Conservation (phyloP, 2,888 invertebrate species). For the Drosophila dives region DNA sequence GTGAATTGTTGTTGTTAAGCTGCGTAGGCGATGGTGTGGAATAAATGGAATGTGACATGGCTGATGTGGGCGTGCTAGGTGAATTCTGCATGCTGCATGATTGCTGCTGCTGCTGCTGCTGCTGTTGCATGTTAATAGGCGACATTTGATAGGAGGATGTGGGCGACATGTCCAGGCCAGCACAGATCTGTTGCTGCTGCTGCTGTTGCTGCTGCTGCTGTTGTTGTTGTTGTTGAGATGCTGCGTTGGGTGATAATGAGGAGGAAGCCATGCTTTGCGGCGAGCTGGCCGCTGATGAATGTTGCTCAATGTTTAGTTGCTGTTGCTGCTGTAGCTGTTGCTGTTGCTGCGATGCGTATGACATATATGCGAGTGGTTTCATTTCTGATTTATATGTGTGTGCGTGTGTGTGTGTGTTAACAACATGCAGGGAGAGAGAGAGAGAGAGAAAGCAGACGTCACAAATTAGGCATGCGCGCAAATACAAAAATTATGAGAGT, state of each 20-base stretch:
- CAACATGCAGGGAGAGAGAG: conserved; percentile 18
- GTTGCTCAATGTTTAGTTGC: conserved; percentile 57
- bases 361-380: conserved; percentile 70
- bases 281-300: conserved; percentile 64
- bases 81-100: conserved; percentile 75
- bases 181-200: conserved; percentile 66
- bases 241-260: conserved; percentile 69
- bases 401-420: conserved; percentile 2
- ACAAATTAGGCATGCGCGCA: conserved; percentile 73
- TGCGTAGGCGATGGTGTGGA: conserved; percentile 80
- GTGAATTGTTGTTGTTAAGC: conserved; percentile 65
- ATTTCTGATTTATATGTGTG: conserved; percentile 44
- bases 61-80: conserved; percentile 64
- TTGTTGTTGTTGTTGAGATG: conserved; percentile 37
- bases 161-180: conserved; percentile 73
- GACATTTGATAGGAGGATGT: conserved; percentile 74
- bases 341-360: conserved; percentile 67
- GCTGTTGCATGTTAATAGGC: conserved; percentile 73
- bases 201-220: conserved; percentile 50
- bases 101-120: conserved; percentile 62
- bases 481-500: conserved; percentile 8
- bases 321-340: conserved; percentile 58
- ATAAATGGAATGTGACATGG: conserved; percentile 68
- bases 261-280: conserved; percentile 71
- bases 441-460: conserved; percentile 72